Evolutionary conservation across 2,113 vertebrate species (phyloP), one percentile per base, ranked within the genome.

Genomic region (Corythoichthys intestinalis): DNA sequence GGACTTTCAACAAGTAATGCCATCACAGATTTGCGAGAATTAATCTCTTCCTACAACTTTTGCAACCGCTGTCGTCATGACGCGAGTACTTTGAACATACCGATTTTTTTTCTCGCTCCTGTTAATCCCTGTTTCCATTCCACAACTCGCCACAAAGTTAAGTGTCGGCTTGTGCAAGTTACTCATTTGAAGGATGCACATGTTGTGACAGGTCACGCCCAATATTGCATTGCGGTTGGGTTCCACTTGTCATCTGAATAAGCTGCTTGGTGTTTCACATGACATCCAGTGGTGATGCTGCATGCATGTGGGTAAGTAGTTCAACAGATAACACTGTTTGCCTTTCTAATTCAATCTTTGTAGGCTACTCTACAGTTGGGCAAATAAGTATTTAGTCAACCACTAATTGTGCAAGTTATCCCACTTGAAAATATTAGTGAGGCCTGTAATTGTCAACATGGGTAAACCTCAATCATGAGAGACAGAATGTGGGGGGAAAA

Each of bases 101-200:
- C 67, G 44, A 20, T 6, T 62, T 72, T 69, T 81, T 62, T 72
- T 69, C 79, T 81, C 71, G 35, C 53, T 37, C 60, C 56, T 56
- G 15, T 56, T 83, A 77, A 81, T 83, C 80, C 72, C 77, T 5
- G 67, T 74, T 83, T 81, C 60, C 71, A 71, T 75, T 78, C 69
- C 71, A 60, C 41, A 80, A 77, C 49, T 79, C 63, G 65, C 62
- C 39, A 44, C 70, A 59, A 47, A 63, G 44, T 72, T 81, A 17
- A 15, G 63, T 70, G 65, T 62, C 60, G 38, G 69, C 65, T 74
- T 72, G 72, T 74, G 69, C 69, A 74, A 72, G 80, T 76, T 59
- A 74, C 57, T 76, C 53, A 58, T 69, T 77, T 62, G 57, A 80
- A 65, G 67, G 62, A 78, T 69, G 64, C 64, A 49, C 49, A 50